Percentiles rank a stretch among this genome's conserved stretches.
phyloP scores from a whole-genome alignment of 2,888 invertebrate species.

The Gasteruption jaculator region DNA sequence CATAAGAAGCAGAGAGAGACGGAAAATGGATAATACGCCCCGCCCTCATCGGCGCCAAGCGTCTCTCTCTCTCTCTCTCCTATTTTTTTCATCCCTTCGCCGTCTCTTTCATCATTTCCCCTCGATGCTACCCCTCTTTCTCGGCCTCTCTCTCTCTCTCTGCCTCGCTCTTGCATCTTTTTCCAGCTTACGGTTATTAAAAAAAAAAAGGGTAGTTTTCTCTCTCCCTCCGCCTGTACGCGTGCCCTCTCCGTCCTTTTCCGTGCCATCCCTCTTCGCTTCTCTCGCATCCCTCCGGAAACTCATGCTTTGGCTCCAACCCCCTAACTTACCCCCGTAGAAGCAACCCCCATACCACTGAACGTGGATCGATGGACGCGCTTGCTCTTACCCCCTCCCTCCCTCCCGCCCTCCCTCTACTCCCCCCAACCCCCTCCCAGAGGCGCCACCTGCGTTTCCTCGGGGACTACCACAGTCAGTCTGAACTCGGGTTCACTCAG shows the following conservation, averaged over 20 bases:
- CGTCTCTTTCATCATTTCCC: slow-evolving; percentile 13
- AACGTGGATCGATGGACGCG: slow-evolving; percentile 28
- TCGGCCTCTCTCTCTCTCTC: slow-evolving; percentile 16
- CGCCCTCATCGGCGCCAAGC: slow-evolving; percentile 29
- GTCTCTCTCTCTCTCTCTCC: slow-evolving; percentile 1
- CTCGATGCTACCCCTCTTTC: slow-evolving; percentile 5
- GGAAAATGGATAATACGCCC: slow-evolving; percentile 27
- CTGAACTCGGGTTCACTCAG: slow-evolving; percentile 50
- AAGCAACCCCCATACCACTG: slow-evolving; percentile 27
- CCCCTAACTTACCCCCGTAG: slow-evolving; percentile 18
- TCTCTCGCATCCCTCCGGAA: slow-evolving; percentile 10
- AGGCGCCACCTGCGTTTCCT: slow-evolving; percentile 41
- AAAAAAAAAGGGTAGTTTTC: slow-evolving; percentile 7
- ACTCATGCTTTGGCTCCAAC: slow-evolving; percentile 21
- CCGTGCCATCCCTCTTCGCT: slow-evolving; percentile 1
- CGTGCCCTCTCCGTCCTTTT: slow-evolving; percentile 6
- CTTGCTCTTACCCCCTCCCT: slow-evolving; percentile 19
- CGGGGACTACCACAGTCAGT: slow-evolving; percentile 43
- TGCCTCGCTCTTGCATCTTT: slow-evolving; percentile 8
- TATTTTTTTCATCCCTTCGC: slow-evolving; percentile 10
- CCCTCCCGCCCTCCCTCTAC: slow-evolving; percentile 20
- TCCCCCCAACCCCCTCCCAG: slow-evolving; percentile 30
- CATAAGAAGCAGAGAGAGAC: slow-evolving; percentile 9
- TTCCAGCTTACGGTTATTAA: slow-evolving; percentile 4
- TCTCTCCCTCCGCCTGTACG: not conserved